Conservation (phyloP, 2,888 invertebrate genomes). For the Dolichomitus sp. region DNA sequence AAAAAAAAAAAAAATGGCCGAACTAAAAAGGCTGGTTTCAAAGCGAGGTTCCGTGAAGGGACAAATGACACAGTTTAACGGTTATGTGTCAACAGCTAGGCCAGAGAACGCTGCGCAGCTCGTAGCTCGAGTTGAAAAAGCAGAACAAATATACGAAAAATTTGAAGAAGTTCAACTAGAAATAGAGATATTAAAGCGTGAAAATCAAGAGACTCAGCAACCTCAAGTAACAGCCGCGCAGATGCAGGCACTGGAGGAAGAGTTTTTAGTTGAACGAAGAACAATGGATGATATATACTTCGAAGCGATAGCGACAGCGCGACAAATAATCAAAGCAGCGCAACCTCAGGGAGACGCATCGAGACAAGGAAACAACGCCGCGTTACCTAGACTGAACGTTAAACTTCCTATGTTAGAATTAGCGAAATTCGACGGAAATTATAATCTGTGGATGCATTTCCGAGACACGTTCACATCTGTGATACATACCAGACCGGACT, state of each 20-base stretch:
- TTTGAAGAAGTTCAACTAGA: constrained; percentile 14
- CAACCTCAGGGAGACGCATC: neutral
- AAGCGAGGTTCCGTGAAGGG: no score
- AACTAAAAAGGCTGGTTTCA: no score
- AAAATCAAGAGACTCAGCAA: constrained; percentile 7
- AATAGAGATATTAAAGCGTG: constrained; percentile 11
- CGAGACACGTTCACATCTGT: constrained; percentile 19
- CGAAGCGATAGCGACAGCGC: constrained; percentile 7
- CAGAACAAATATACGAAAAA: no score
- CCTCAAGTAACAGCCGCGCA: neutral
- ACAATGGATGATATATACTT: constrained; percentile 23
- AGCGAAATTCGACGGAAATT: constrained; percentile 26
- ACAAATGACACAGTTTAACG: no score
- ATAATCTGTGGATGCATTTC: constrained; percentile 27
- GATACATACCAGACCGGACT: constrained; percentile 8
- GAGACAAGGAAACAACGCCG: neutral
- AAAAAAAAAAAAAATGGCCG: no score
- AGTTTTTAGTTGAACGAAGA: constrained; percentile 14
- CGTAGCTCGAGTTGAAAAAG: no score
- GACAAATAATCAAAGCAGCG: constrained; percentile 3
- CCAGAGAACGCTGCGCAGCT: no score
- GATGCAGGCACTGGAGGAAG: neutral
- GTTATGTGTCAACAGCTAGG: no score
- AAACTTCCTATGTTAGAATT: constrained; percentile 25
- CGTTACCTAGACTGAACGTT: constrained; percentile 5